Evolutionary conservation across 2,797 vertebrate genomes (phyloP).

Genomic region (Enteromius trimaculatus): DNA sequence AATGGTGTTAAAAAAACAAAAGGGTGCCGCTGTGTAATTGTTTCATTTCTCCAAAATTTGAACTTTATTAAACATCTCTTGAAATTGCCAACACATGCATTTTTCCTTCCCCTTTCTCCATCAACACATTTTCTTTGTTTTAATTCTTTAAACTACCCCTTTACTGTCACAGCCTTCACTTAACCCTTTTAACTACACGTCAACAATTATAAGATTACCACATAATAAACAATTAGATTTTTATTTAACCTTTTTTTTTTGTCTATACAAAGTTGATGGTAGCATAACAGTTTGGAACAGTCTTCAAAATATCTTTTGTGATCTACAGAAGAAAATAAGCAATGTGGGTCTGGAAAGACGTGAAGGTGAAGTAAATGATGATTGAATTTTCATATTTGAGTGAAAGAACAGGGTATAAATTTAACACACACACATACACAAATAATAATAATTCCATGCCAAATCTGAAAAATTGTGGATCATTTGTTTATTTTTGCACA

Average conservation of each 20-base stretch:
- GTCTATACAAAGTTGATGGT: neutral
- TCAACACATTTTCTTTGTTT: neutral
- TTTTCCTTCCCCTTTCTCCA: constrained; percentile 38
- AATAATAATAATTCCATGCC: neutral
- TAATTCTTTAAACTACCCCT: too few relatives aligned
- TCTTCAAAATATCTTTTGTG: constrained; percentile 2
- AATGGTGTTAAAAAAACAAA: constrained; percentile 15
- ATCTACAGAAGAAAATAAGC: neutral
- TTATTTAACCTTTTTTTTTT: neutral
- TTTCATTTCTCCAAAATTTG: constrained; percentile 57
- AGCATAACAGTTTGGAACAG: neutral
- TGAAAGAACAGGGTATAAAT: neutral
- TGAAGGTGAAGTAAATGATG: neutral
- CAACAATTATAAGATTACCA: neutral
- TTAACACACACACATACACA: neutral
- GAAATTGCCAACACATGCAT: constrained; percentile 41
- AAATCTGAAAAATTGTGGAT: neutral
- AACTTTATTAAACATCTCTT: constrained; percentile 26
- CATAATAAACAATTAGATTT: neutral
- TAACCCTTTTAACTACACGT: neutral
- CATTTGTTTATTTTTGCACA: constrained; percentile 5
- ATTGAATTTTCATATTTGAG: neutral
- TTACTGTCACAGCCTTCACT: neutral
- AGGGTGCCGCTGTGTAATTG: neutral
- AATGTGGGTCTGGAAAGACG: neutral